Evolutionary conservation across 1,140 invertebrate species (phyloP).

Genomic region (Ostrea edulis): DNA sequence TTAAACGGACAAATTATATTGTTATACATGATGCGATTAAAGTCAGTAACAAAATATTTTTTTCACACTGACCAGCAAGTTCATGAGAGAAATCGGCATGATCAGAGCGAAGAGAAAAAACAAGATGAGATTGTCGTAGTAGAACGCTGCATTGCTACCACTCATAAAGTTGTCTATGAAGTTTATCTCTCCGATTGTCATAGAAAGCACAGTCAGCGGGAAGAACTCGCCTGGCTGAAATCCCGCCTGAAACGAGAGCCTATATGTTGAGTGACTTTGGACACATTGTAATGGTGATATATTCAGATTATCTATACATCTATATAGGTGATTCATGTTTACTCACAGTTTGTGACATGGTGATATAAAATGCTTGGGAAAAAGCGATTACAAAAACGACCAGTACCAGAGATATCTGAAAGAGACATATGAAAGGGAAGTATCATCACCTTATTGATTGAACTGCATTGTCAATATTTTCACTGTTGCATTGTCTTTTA

Average conservation of each 20-base stretch:
- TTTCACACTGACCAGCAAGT: conserved; percentile 71
- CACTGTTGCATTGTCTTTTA: no score
- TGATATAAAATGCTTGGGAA: conserved; percentile 56
- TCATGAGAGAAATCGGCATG: conserved; percentile 73
- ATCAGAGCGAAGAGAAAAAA: conserved; percentile 68
- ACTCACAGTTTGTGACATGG: conserved; percentile 60
- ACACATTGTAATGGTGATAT: no score
- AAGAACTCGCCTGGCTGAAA: conserved; percentile 52
- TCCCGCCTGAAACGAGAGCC: conserved; percentile 54
- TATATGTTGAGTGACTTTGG: neutral
- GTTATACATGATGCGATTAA: no score
- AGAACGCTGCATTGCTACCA: conserved; percentile 59
- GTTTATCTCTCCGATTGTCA: conserved; percentile 74
- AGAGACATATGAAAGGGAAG: neutral
- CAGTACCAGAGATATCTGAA: conserved; percentile 57
- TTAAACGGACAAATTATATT: no score
- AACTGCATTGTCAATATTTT: no score
- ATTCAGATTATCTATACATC: neutral
- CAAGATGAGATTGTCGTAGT: conserved; percentile 63
- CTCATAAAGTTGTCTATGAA: conserved; percentile 66
- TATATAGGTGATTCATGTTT: neutral
- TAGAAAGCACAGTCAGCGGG: conserved; percentile 65
- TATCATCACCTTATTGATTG: no score
- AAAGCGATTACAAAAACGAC: conserved; percentile 60
- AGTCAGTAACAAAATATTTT: no score